Evolutionary conservation across 2,888 invertebrate genomes (phyloP).

Genomic region (Andrena trimmerana): DNA sequence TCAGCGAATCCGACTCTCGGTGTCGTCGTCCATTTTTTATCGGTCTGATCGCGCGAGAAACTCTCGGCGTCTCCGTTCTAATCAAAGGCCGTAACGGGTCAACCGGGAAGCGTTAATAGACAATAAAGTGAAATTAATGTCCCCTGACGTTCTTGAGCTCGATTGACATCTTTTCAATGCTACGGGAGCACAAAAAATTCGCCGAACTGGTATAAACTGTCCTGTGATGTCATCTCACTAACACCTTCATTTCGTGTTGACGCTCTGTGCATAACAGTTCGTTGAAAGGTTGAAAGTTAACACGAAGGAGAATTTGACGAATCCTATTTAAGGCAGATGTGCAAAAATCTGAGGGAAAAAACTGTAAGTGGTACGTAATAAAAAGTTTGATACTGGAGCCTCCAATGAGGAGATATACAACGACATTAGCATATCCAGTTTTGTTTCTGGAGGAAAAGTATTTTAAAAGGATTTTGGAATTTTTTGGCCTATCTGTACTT

Average conservation of each 20-base stretch:
- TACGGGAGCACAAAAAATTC: constrained; percentile 12
- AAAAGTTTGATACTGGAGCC: too few species aligned
- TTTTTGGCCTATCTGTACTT: too few species aligned
- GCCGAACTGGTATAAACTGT: constrained; percentile 11
- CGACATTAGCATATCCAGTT: constrained; percentile 15
- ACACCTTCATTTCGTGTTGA: constrained; percentile 4
- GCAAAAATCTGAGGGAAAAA: neutral
- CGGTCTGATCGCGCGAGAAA: neutral
- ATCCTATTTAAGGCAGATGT: neutral
- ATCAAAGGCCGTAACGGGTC: constrained; percentile 29
- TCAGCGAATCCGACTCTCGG: neutral
- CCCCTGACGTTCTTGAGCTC: constrained; percentile 21
- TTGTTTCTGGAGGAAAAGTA: neutral
- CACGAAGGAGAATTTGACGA: constrained; percentile 9
- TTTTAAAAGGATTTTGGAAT: neutral
- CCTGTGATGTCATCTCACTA: constrained; percentile 6
- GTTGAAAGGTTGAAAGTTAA: neutral
- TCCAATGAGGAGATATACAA: too few species aligned
- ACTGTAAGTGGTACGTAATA: too few species aligned
- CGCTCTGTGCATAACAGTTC: neutral
- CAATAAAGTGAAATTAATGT: constrained; percentile 57
- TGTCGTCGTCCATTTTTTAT: neutral
- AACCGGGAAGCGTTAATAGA: constrained; percentile 50
- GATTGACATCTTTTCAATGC: neutral
- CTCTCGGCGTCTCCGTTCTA: constrained; percentile 28